phyloP scores from a whole-genome alignment of 2,888 invertebrate genomes.

The Erebia epiphron region DNA sequence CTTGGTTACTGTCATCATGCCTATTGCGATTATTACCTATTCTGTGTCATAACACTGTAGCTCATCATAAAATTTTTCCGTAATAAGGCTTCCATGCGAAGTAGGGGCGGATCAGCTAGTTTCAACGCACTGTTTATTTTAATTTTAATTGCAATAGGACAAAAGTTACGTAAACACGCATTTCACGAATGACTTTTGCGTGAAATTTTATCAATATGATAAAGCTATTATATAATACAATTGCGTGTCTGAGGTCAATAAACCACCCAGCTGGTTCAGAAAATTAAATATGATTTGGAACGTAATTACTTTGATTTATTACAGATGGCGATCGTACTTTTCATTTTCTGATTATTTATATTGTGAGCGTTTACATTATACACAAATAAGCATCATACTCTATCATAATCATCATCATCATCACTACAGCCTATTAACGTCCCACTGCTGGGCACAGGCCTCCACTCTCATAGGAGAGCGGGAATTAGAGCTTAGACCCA shows the following conservation, averaged over 20 bases:
- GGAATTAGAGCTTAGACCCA: too few relatives aligned
- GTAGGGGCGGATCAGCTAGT: neutral
- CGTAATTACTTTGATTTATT: neutral
- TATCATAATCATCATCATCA: too few relatives aligned
- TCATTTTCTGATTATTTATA: neutral
- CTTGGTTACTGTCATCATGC: too few relatives aligned
- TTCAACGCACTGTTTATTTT: neutral
- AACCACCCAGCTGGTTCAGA: constrained; percentile 19
- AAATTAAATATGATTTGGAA: constrained; percentile 10
- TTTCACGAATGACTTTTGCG: constrained; percentile 3
- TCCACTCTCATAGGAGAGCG: too few relatives aligned
- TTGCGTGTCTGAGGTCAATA: neutral
- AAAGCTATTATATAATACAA: neutral
- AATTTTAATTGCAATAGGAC: neutral
- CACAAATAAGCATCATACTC: too few relatives aligned
- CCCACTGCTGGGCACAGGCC: too few relatives aligned
- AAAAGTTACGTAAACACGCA: neutral
- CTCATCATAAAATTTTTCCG: too few relatives aligned
- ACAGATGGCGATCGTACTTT: neutral
- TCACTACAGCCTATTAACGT: too few relatives aligned
- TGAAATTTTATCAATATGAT: neutral
- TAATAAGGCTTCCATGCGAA: too few relatives aligned
- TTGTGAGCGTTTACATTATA: too few relatives aligned
- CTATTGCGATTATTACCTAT: too few relatives aligned
- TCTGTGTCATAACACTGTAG: too few relatives aligned